These are phyloP conservation scores for Epizoanthus illoricatus DNA, from an alignment of 92 coral and sea anemone species.

Conservation along the genomic window DNA sequence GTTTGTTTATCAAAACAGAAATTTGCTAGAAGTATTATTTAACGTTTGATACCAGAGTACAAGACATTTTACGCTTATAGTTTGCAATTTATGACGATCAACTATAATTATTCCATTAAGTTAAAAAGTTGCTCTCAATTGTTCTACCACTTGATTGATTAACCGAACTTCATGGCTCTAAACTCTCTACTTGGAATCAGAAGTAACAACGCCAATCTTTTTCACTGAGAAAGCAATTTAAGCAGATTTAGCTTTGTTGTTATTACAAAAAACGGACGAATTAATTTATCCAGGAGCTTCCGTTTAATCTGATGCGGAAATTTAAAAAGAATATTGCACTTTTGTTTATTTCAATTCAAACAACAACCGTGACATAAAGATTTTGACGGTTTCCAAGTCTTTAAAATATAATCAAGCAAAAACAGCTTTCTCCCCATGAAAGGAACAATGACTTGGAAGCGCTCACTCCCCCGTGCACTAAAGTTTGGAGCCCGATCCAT, in stretches of 20 bases:
- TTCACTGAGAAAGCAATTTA: neutral
- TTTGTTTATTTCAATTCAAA: conserved; percentile 1
- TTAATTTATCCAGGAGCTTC: conserved; percentile 21
- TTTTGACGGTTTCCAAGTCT: conserved; percentile 12
- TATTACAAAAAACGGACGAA: conserved; percentile 1
- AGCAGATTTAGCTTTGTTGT: conserved; percentile 4
- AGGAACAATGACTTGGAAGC: neutral
- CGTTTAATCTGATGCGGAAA: conserved; percentile 33
- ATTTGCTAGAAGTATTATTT: neutral
- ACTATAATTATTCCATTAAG: conserved; percentile 29
- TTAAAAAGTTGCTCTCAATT: conserved; percentile 26
- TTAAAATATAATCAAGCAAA: neutral
- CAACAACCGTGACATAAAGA: neutral
- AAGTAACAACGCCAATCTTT: neutral
- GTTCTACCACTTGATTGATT: neutral
- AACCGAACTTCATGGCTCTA: neutral
- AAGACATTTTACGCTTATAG: neutral
- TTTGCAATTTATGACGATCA: neutral
- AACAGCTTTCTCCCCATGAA: conserved; percentile 1
- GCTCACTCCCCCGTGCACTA: neutral
- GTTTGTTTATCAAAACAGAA: neutral
- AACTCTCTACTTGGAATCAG: neutral
- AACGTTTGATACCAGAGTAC: neutral
- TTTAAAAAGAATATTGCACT: neutral
- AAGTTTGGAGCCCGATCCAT: conserved; percentile 19